phyloP scores from a whole-genome alignment of 1,140 invertebrate genomes.

The Polyergus mexicanus region DNA sequence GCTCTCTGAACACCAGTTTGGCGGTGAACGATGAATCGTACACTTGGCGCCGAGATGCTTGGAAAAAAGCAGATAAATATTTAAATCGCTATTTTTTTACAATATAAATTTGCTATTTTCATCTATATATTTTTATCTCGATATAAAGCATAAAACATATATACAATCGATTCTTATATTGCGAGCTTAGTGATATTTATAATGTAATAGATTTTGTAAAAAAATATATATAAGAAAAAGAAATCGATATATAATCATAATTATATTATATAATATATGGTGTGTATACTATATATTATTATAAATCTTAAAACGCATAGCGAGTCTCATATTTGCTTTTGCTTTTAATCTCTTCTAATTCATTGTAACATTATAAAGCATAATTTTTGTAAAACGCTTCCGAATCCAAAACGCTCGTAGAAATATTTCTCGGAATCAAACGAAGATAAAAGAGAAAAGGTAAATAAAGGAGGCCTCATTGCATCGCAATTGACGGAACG shows the following conservation, averaged over 20 bases:
- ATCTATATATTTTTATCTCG: neutral
- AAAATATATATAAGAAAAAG: neutral
- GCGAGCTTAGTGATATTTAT: neutral
- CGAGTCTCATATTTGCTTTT: neutral
- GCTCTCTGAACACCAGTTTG: slow-evolving; percentile 28
- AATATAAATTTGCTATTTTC: neutral
- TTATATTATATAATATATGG: neutral
- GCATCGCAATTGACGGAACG: slow-evolving; percentile 51
- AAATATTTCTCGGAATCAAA: neutral
- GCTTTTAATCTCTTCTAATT: neutral
- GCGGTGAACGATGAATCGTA: neutral
- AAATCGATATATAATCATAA: neutral
- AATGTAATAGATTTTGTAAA: neutral
- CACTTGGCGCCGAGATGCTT: neutral
- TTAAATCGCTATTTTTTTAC: neutral
- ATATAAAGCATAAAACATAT: too few species aligned
- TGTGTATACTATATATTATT: neutral
- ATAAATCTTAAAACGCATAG: neutral
- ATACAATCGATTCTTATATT: too few species aligned
- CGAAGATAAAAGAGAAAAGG: slow-evolving; percentile 4
- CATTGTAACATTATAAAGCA: neutral
- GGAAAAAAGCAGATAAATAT: neutral
- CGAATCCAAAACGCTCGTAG: neutral
- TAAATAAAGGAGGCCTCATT: slow-evolving; percentile 35
- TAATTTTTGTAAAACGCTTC: slow-evolving; percentile 24